Conservation (phyloP, 2,888 invertebrate genomes). For the Spicauda simplicius region DNA sequence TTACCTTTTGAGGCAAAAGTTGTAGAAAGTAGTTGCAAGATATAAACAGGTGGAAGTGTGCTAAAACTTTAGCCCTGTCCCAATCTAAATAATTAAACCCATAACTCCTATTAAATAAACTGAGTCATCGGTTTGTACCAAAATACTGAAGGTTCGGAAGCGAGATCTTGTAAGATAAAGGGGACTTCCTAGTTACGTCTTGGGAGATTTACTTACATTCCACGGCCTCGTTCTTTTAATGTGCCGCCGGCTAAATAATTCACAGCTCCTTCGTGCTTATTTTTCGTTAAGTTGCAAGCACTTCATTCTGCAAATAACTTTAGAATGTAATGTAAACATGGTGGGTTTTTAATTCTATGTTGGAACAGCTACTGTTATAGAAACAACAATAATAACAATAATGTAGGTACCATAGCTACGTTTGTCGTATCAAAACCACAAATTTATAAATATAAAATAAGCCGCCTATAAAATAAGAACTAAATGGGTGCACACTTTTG, state of each 20-base stretch:
- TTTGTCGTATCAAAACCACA: no score
- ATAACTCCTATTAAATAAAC: background rate
- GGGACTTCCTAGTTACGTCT: conserved; percentile 46
- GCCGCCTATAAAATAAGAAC: no score
- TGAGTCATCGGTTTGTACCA: background rate
- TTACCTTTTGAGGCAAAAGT: no score
- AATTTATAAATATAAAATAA: no score
- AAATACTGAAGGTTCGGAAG: conserved; percentile 37
- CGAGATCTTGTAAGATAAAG: conserved; percentile 47
- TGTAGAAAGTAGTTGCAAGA: no score
- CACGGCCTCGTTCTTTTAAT: conserved; percentile 63
- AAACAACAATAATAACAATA: no score
- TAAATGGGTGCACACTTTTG: no score
- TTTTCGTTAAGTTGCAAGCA: conserved; percentile 36
- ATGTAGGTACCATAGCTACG: no score
- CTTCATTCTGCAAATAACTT: conserved; percentile 39
- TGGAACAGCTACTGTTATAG: background rate
- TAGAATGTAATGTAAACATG: conserved; percentile 35
- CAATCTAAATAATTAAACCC: no score
- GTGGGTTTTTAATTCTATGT: conserved; percentile 26
- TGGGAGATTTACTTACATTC: conserved; percentile 68
- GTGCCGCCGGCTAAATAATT: conserved; percentile 55
- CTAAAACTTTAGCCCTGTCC: no score
- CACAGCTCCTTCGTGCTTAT: conserved; percentile 49
- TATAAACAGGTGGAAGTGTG: no score